phyloP scores from a whole-genome alignment of 2,888 invertebrate genomes.

The Pocota personata region DNA sequence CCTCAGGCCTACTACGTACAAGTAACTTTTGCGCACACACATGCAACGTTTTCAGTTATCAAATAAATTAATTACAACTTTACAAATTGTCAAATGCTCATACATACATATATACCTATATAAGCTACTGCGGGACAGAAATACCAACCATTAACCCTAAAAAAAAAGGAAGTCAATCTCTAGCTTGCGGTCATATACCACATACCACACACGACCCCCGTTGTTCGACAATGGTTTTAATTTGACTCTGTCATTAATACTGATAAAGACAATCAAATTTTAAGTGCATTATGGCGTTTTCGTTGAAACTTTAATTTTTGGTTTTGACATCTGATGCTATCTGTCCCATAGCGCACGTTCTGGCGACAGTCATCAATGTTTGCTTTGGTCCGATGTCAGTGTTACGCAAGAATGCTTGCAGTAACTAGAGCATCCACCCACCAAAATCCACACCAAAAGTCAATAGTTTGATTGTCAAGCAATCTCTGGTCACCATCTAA shows the following conservation, averaged over 20 bases:
- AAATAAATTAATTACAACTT: slow-evolving; percentile 60
- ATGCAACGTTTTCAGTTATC: slow-evolving; percentile 41
- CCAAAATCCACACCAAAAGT: slow-evolving; percentile 22
- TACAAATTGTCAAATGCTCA: slow-evolving; percentile 11
- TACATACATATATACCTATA: no score
- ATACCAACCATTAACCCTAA: slow-evolving; percentile 11
- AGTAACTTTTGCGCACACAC: not conserved
- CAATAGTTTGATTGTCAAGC: slow-evolving; percentile 54
- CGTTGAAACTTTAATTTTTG: not conserved
- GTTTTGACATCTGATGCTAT: slow-evolving; percentile 49
- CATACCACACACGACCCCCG: slow-evolving; percentile 7
- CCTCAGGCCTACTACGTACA: not conserved
- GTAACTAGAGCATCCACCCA: slow-evolving; percentile 44
- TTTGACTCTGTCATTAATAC: slow-evolving; percentile 62
- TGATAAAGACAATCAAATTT: slow-evolving; percentile 57
- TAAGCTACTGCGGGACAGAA: not conserved
- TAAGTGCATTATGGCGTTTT: slow-evolving; percentile 64
- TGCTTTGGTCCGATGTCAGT: slow-evolving; percentile 30
- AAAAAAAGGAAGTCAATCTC: not conserved
- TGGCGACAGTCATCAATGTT: slow-evolving; percentile 14
- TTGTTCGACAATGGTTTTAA: slow-evolving; percentile 40
- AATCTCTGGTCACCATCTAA: slow-evolving; percentile 14
- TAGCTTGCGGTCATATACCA: slow-evolving; percentile 7
- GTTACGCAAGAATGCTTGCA: slow-evolving; percentile 39
- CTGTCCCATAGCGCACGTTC: slow-evolving; percentile 30